Base-by-base conservation (phyloP, 2,888 invertebrate genomes). In the Panorpa germanica region DNA sequence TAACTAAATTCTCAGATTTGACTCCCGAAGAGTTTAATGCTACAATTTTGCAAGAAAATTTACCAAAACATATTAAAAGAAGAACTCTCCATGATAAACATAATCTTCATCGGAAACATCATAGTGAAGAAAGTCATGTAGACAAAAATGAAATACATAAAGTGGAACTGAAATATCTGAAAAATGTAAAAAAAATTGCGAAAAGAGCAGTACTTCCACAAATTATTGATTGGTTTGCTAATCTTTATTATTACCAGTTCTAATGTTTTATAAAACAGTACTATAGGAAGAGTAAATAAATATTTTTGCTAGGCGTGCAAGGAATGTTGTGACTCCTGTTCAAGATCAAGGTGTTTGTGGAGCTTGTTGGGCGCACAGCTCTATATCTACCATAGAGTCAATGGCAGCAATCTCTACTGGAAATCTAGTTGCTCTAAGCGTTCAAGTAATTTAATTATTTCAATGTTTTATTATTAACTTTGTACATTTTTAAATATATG, bases 341-440 rank as follows among this genome's bases (percentile, higher is more conserved):
- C 63, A 65, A 30, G 68, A 73, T 49, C 85, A 85, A 50, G 69
- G 69, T 8, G 43, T 59, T 7, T 85, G 85, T 51, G 83, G 83
- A 2, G 83, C 81, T 0, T 85, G 85, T 48, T 85, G 83, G 82
- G 83, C 83, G 0, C 82, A 81, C 51, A 77, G 80, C 45, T 69
- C 72, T 0, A 59, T 81, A 2, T 76, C 71, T 40, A 68, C 69
- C 17, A 63, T 74, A 27, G 85, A 85, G 50, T 65, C 78, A 1
- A 77, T 81, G 75, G 52, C 65, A 26, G 78, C 81, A 1, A 64
- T 80, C 12, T 61, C n/a, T n/a, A 66, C 59, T 28, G 69, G 68
- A 9, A 61, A 59, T 16, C 46, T 76, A 14, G 49, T 58, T 16
- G 42, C 56, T 2, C 61, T 81, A 6, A 82, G 82, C 45, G 71